Conservation (phyloP, 2,113 vertebrate species). For the Nothobranchius furzeri region DNA sequence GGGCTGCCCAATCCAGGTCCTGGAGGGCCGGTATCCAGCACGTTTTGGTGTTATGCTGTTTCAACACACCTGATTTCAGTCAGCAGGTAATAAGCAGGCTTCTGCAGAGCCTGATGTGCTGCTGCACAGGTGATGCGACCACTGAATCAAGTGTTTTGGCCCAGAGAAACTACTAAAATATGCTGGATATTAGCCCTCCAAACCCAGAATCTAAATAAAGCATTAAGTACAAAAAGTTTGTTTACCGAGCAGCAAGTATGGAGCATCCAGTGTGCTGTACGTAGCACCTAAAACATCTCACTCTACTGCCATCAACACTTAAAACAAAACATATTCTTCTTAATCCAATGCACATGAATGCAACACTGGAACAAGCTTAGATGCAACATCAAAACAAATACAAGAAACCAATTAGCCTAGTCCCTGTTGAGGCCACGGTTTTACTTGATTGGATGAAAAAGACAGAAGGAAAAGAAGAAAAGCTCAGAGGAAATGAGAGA, state of each 20-base stretch:
- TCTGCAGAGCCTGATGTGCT: too few species aligned
- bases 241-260: background rate
- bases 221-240: background rate
- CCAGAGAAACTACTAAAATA: too few species aligned
- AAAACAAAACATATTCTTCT: background rate
- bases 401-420: slow-evolving; percentile 27
- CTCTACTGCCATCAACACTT: slow-evolving; percentile 2
- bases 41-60: too few species aligned
- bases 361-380: slow-evolving; percentile 12
- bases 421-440: background rate
- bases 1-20: too few species aligned
- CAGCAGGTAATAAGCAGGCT: too few species aligned
- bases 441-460: background rate
- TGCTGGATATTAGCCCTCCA: too few species aligned
- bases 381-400: slow-evolving; percentile 23
- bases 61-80: too few species aligned
- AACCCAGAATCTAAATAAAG: too few species aligned
- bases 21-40: too few species aligned
- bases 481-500: background rate
- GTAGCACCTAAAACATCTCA: slow-evolving; percentile 21
- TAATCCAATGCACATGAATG: background rate
- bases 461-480: background rate
- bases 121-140: too few species aligned
- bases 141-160: too few species aligned
- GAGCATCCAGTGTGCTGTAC: too few species aligned